Percentiles rank a stretch among this genome's conserved stretches.
Conservation (phyloP, 2,113 vertebrate species). For the Ranitomeya variabilis region DNA sequence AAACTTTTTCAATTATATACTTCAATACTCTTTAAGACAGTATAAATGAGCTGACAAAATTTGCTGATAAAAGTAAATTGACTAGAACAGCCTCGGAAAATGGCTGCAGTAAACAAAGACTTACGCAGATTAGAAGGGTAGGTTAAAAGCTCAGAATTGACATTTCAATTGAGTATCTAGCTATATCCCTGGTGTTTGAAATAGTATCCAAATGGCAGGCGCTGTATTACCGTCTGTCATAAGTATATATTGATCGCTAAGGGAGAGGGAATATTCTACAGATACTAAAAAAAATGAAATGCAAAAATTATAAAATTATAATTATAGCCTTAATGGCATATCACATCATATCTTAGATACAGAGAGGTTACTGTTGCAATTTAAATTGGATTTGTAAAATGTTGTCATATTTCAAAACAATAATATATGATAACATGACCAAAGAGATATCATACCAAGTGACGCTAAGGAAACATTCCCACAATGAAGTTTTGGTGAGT, state of each 20-base stretch:
- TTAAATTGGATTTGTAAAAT: no score
- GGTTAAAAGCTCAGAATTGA: slow-evolving; percentile 56
- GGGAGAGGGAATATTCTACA: not conserved
- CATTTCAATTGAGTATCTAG: slow-evolving; percentile 39
- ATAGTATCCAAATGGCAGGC: slow-evolving; percentile 39
- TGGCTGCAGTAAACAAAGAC: slow-evolving; percentile 52
- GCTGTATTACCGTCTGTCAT: slow-evolving; percentile 31
- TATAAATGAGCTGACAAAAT: slow-evolving; percentile 57
- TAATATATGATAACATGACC: not conserved
- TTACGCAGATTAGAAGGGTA: slow-evolving; percentile 52
- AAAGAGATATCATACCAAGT: not conserved
- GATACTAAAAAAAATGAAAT: not conserved
- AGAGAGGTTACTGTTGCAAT: no score
- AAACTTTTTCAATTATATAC: slow-evolving; percentile 58
- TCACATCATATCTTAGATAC: not conserved
- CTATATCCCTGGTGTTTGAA: slow-evolving; percentile 39
- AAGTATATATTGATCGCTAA: slow-evolving; percentile 36
- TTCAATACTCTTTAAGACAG: slow-evolving; percentile 55
- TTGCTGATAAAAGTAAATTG: slow-evolving; percentile 58
- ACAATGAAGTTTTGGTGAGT: no score
- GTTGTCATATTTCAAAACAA: not conserved
- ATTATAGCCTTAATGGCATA: not conserved
- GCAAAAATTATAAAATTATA: slow-evolving; percentile 5
- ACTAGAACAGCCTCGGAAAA: slow-evolving; percentile 53
- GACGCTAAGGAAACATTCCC: not conserved